These are phyloP conservation scores for Chloropsis cyanopogon DNA, from an alignment of 2,113 vertebrate genomes.

Conservation along the genomic window DNA sequence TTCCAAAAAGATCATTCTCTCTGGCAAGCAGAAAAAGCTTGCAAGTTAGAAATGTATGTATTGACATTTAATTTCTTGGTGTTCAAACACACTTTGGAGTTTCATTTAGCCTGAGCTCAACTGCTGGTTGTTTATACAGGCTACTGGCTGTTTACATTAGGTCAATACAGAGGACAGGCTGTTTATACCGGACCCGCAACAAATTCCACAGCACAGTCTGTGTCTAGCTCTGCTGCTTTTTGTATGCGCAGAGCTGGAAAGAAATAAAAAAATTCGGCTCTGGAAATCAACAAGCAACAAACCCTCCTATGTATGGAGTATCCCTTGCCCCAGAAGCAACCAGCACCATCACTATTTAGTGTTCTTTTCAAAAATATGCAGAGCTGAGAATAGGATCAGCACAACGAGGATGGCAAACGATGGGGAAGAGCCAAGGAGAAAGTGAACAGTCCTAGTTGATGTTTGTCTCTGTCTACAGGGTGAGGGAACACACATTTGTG, in stretches of 20 bases:
- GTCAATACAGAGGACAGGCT: slow-evolving; percentile 42
- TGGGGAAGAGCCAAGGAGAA: background rate
- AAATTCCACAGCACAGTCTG: slow-evolving; percentile 12
- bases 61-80: slow-evolving; percentile 25
- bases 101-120: slow-evolving; percentile 37
- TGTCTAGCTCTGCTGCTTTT: background rate
- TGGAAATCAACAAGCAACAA: slow-evolving; percentile 11
- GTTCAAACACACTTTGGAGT: background rate
- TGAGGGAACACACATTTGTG: background rate
- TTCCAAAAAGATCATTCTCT: background rate
- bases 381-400: background rate
- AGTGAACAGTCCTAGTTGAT: background rate
- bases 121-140: slow-evolving; percentile 59
- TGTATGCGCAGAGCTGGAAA: background rate
- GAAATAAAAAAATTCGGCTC: background rate
- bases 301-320: background rate
- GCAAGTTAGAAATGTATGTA: background rate
- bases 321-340: background rate
- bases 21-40: background rate
- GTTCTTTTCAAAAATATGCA: background rate
- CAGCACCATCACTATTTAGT: background rate
- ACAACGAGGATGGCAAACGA: background rate
- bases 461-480: slow-evolving; percentile 8
- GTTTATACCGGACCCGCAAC: slow-evolving; percentile 52
- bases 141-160: slow-evolving; percentile 67